Evolutionary conservation across 2,113 vertebrate species (phyloP), one percentile per base, ranked within the genome.

Genomic region (Sylvietta virens): DNA sequence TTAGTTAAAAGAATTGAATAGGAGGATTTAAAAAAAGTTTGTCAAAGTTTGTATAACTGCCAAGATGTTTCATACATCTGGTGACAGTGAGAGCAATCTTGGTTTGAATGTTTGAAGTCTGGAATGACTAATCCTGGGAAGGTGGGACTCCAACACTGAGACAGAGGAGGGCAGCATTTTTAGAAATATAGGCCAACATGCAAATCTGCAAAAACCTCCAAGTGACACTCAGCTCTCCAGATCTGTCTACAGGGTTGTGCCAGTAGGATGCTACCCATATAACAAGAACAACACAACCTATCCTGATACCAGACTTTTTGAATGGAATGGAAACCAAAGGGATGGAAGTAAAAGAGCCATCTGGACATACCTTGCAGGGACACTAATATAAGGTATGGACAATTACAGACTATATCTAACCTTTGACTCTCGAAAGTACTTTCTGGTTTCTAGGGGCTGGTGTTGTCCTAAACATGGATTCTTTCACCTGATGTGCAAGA

Each of bases 41-140:
- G 3, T 21, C 0, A 4, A 42, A n/a, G 27, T 56, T 35, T 71
- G 31, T 39, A 6, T 21, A 78, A 54, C 39, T 42, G 70, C 17
- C 27, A 71, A 51, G 24, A 27, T 19, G 11, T 15, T 70, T 71
- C 28, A 4, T 48, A 72, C 6, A 1, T 39, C 37, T 40, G 13
- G 26, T 48, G 53, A 64, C 21, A 66, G 39, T 0, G 0, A 85
- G 3, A 15, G 37, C 18, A 67, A 44, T 82, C 24, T 88, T 2
- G 0, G 30, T 86, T 82, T 90, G 86, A 82, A 65, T 72, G n/a
- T 60, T 31, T 76, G 21, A 86, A 86, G 40, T 15, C 58, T 65
- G 62, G 69, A 90, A 92, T 90, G 79, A 96, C 48, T 90, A 67
- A 40, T 51, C 5, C 37, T 24, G 66, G 18, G 39, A 79, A 90